A percentile compares a stretch with the other conserved stretches of the same genome.
phyloP scores from a whole-genome alignment of 2,113 vertebrate genomes.

The Sclerurus mexicanus region DNA sequence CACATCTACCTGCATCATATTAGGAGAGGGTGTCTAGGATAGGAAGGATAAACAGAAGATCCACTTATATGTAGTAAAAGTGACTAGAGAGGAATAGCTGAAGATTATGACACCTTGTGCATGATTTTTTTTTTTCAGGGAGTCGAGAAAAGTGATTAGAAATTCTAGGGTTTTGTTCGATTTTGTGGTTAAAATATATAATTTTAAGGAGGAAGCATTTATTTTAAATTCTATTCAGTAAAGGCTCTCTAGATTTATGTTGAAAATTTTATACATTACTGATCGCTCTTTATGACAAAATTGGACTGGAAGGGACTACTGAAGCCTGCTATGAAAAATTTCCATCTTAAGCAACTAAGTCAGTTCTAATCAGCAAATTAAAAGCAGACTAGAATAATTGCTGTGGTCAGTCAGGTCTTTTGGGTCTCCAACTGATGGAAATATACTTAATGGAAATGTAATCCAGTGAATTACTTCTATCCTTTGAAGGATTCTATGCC shows the following conservation, averaged over 20 bases:
- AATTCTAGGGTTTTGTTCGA: background rate
- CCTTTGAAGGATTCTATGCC: background rate
- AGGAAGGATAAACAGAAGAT: background rate
- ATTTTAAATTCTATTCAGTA: background rate
- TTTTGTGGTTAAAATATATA: background rate
- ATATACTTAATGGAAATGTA: background rate
- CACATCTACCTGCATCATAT: background rate
- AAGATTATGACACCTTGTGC: background rate
- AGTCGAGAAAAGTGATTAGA: background rate
- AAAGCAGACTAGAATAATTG: background rate
- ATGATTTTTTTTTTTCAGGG: background rate
- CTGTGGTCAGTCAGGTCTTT: background rate
- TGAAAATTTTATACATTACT: background rate
- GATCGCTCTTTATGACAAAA: background rate
- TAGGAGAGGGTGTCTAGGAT: background rate
- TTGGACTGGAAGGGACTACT: background rate
- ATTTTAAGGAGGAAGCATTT: background rate
- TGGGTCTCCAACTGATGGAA: background rate
- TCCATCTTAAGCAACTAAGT: background rate
- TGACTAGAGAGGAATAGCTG: background rate
- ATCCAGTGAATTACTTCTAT: background rate
- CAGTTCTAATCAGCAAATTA: background rate
- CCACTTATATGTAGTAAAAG: background rate
- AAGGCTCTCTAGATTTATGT: background rate
- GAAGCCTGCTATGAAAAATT: background rate